phyloP scores from a whole-genome alignment of 2,113 vertebrate genomes.

The Lophotis ruficrista region DNA sequence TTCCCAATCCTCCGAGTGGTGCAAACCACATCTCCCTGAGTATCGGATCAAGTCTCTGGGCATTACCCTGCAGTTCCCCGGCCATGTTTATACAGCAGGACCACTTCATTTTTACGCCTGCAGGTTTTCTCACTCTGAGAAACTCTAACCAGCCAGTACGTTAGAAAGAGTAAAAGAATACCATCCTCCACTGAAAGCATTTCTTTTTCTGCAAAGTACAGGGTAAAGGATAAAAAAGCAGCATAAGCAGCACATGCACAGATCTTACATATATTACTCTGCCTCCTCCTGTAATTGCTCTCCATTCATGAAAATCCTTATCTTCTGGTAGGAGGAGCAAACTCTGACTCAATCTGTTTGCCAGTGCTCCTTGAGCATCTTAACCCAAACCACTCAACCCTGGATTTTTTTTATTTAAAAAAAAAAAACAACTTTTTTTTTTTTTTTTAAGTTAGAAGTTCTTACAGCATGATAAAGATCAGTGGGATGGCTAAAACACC shows the following conservation, averaged over 20 bases:
- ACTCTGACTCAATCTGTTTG: background rate
- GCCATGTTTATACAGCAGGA: rapidly evolving
- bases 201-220: background rate
- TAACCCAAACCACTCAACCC: background rate
- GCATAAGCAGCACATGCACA: background rate
- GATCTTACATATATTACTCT: background rate
- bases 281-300: background rate
- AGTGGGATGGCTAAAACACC: background rate
- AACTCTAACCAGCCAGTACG: background rate
- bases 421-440: background rate
- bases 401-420: too few species aligned
- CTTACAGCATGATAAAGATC: background rate
- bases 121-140: background rate
- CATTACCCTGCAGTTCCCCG: background rate
- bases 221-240: background rate
- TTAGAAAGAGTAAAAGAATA: background rate
- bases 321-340: background rate
- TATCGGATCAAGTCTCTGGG: rapidly evolving
- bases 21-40: rapidly evolving
- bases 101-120: background rate
- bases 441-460: background rate
- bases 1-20: rapidly evolving
- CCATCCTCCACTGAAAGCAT: background rate
- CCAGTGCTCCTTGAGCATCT: background rate
- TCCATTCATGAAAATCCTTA: background rate